Conservation (phyloP, 2,797 vertebrate species). For the Mycteria americana region DNA sequence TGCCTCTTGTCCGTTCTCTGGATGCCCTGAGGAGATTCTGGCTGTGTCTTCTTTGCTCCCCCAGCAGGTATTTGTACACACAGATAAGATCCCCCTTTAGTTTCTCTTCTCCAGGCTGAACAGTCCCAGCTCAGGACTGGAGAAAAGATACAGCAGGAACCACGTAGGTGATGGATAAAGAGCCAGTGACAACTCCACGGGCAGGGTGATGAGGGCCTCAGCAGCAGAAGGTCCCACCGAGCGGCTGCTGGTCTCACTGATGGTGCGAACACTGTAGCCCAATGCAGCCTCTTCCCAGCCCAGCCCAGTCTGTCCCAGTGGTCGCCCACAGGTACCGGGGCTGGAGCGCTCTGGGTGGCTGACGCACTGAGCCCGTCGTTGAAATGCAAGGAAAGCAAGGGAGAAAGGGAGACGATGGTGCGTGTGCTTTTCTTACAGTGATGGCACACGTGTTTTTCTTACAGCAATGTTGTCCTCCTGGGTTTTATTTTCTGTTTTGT, state of each 20-base stretch:
- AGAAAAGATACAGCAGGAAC: neutral
- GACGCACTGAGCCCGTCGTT: accelerated
- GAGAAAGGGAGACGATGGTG: neutral
- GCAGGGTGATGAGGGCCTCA: neutral
- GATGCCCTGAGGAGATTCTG: neutral
- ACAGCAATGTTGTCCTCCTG: neutral
- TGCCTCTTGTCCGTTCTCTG: neutral
- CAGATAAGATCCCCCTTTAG: neutral
- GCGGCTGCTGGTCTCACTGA: neutral
- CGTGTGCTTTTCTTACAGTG: neutral
- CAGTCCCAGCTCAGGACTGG: neutral
- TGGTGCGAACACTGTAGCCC: neutral
- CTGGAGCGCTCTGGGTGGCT: neutral
- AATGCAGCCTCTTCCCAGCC: neutral
- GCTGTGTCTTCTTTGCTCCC: neutral
- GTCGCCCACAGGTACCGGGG: accelerated
- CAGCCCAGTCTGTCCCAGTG: neutral
- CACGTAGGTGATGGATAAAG: neutral
- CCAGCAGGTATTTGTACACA: neutral
- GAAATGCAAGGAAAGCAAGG: neutral
- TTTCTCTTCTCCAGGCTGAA: neutral
- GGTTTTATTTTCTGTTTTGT: neutral
- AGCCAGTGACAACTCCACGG: neutral
- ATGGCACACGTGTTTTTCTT: neutral
- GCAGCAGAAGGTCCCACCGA: neutral